These are phyloP conservation scores for Mycteria americana DNA, from an alignment of 2,797 vertebrate genomes.

Conservation along the genomic window DNA sequence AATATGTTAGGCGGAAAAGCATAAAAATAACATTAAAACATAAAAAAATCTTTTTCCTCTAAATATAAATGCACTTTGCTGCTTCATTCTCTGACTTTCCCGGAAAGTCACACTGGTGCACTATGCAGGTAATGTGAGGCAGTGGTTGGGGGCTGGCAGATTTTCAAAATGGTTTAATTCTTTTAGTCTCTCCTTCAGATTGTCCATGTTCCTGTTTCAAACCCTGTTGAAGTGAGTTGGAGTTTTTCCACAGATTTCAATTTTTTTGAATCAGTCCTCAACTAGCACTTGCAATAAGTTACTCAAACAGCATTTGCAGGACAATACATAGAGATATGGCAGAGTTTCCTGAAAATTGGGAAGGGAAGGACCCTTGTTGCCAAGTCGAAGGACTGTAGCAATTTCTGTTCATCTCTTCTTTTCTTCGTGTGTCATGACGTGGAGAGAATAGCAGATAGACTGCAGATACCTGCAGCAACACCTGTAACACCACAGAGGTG, in stretches of 20 bases:
- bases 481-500: not conserved
- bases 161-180: not conserved
- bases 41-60: not conserved
- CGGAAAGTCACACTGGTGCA: not conserved
- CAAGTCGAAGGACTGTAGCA: not conserved
- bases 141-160: not conserved
- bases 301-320: not conserved
- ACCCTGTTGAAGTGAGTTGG: not conserved
- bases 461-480: not conserved
- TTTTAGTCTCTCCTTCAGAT: not conserved
- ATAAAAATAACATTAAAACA: not conserved
- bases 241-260: not conserved
- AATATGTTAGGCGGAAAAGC: not conserved
- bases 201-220: not conserved
- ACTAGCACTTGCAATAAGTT: not conserved
- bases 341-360: not conserved
- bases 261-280: not conserved
- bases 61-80: not conserved
- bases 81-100: conserved; percentile 7
- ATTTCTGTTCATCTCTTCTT: not conserved
- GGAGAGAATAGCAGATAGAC: not conserved
- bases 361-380: not conserved
- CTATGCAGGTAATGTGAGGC: not conserved
- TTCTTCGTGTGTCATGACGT: not conserved
- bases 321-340: not conserved